A percentile compares a stretch with the other conserved stretches of the same genome.
Evolutionary conservation across 1,140 invertebrate genomes (phyloP).

Genomic region (Archivesica marissinica): DNA sequence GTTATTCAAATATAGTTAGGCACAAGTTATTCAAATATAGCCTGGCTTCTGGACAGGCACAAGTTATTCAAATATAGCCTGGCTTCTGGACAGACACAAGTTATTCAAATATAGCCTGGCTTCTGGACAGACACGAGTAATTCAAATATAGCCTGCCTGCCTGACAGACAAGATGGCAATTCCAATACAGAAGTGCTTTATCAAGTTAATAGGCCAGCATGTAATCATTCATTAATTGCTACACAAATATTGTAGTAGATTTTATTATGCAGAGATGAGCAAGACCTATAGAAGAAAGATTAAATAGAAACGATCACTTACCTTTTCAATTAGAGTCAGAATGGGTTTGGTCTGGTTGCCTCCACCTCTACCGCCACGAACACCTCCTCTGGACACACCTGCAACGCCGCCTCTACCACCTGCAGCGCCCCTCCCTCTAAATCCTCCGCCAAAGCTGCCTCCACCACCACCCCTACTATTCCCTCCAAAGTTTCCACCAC

Average conservation of each 20-base stretch:
- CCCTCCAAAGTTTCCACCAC: neutral
- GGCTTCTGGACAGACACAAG: too few species aligned
- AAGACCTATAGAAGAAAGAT: neutral
- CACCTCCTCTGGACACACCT: neutral
- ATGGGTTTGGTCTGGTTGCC: too few species aligned
- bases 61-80: too few species aligned
- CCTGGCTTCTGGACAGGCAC: too few species aligned
- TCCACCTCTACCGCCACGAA: conserved; percentile 5
- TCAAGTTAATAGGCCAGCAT: neutral
- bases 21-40: too few species aligned
- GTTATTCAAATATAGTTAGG: too few species aligned
- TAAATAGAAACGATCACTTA: neutral
- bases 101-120: too few species aligned
- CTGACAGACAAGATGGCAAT: neutral
- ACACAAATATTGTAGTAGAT: too few species aligned
- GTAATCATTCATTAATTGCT: neutral
- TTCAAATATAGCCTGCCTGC: neutral
- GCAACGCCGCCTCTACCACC: conserved; percentile 12
- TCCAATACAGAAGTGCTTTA: neutral
- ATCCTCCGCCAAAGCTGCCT: neutral
- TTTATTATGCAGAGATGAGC: neutral
- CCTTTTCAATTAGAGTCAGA: conserved; percentile 10
- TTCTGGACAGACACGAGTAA: neutral
- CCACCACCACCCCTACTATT: conserved; percentile 15
- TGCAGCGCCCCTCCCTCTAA: neutral